Base-by-base conservation (phyloP, 2,888 invertebrate genomes). In the Leptogaster cylindrica region DNA sequence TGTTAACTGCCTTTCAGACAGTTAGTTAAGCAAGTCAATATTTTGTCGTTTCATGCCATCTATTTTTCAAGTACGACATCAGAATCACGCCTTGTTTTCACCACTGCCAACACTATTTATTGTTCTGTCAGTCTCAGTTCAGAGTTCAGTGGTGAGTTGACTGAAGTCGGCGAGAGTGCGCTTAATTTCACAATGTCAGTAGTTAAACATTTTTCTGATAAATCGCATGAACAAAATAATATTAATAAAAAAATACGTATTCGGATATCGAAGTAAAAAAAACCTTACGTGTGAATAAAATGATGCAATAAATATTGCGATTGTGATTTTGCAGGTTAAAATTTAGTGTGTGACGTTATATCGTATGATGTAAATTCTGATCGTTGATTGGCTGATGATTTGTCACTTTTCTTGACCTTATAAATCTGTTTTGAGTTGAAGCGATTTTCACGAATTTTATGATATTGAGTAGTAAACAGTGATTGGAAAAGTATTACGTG, bases 281-380 rank as follows among this genome's bases (percentile, higher is more conserved):
- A n/a, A n/a, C n/a, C n/a, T n/a, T n/a, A n/a, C n/a, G n/a, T n/a
- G n/a, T n/a, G n/a, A n/a, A n/a, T n/a, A n/a, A 46, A 46, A 46
- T 46, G 18, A 16, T 18, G 2, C 7, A 46, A 46, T 2, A 46
- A 46, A 36, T 36, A 36, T 36, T 46, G 46, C 14, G 18, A 12
- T 6, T 36, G 36, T 3, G 12, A 3, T 6, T 10, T 52, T 31
- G 28, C 16, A 52, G 52, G 52, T 64, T 33, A 48, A 33, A 64
- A 33, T 41, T 23, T 18, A 31, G 52, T 36, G 16, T 50, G 73
- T 74, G 76, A 74, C 77, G 77, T 76, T 77, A 79, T 74, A 79
- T 79, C 79, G 79, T 78, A 78, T 78, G 79, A 79, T 79, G 67
- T 75, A 70, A 72, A 73, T 73, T 74, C 73, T 71, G 74, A 65